phyloP scores from a whole-genome alignment of 1,140 invertebrate genomes.

The Pristionchus pacificus region DNA sequence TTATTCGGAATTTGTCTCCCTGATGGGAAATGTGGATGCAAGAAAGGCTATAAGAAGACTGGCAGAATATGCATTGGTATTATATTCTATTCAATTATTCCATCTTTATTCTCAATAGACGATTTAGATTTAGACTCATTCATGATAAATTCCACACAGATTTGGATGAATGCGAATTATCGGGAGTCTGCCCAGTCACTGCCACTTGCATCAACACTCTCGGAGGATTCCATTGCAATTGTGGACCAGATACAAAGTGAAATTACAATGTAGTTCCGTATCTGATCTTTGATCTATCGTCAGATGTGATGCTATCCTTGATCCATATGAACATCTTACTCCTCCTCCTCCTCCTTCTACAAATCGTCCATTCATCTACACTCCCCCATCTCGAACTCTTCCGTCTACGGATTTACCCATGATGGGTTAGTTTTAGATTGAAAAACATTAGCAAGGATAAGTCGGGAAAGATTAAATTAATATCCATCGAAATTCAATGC shows the following conservation, averaged over 20 bases:
- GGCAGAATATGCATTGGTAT: not conserved
- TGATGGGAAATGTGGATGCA: not conserved
- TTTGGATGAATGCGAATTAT: not conserved
- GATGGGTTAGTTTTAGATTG: not conserved
- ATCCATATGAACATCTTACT: not conserved
- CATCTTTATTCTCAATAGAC: too few relatives aligned
- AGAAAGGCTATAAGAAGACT: not conserved
- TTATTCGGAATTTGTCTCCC: not conserved
- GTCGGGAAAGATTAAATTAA: too few relatives aligned
- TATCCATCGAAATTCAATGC: too few relatives aligned
- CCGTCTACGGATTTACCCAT: not conserved
- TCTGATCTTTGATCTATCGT: not conserved
- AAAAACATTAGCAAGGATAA: too few relatives aligned
- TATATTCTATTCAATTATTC: too few relatives aligned
- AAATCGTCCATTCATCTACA: not conserved
- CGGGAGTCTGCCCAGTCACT: not conserved
- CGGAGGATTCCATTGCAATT: not conserved
- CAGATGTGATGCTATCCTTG: not conserved
- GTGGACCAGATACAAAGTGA: not conserved
- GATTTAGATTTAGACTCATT: not conserved
- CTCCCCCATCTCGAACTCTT: not conserved
- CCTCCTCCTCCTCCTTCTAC: not conserved
- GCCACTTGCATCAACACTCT: not conserved
- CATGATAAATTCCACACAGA: not conserved
- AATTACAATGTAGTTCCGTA: not conserved